A percentile compares a stretch with the other conserved stretches of the same genome.
Evolutionary conservation across 2,113 vertebrate species (phyloP).

Genomic region (Chrysochloris asiatica): DNA sequence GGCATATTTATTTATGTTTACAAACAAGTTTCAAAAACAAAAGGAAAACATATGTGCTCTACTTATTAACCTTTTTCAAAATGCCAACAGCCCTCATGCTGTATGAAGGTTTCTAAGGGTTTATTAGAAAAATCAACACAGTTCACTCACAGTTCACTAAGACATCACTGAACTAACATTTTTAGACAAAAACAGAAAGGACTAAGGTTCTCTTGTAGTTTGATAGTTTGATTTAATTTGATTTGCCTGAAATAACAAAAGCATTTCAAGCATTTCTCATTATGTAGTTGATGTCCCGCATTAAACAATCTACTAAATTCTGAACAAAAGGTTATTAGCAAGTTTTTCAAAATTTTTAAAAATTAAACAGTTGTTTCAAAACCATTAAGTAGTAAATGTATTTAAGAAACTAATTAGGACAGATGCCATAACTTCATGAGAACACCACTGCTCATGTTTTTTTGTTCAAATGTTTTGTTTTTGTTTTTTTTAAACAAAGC

Average conservation of each 20-base stretch:
- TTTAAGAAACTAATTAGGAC: conserved; percentile 95
- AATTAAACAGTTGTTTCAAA: conserved; percentile 91
- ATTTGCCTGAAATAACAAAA: conserved; percentile 94
- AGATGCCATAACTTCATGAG: conserved; percentile 93
- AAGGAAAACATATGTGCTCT: conserved; percentile 89
- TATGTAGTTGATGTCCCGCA: conserved; percentile 90
- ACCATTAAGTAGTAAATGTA: conserved; percentile 96
- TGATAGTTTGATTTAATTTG: conserved; percentile 93
- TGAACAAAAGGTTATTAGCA: conserved; percentile 89
- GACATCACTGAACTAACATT: conserved; percentile 91
- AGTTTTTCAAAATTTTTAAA: conserved; percentile 94
- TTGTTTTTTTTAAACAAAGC: conserved; percentile 92
- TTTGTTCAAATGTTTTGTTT: conserved; percentile 81
- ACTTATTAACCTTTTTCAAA: conserved; percentile 88
- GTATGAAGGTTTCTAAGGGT: conserved; percentile 86
- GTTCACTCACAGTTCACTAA: conserved; percentile 92
- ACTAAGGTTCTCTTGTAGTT: conserved; percentile 92
- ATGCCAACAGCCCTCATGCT: conserved; percentile 91
- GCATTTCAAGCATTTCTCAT: conserved; percentile 93
- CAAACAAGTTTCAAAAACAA: conserved; percentile 90
- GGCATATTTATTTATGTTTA: conserved; percentile 90
- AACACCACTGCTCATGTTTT: conserved; percentile 90
- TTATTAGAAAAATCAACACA: conserved; percentile 88
- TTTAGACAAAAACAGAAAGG: conserved; percentile 92
- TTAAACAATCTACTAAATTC: conserved; percentile 90